Percentiles rank a stretch among this genome's conserved stretches.
Evolutionary conservation across 2,888 invertebrate genomes (phyloP).

Genomic region (Druceiella hillmani): DNA sequence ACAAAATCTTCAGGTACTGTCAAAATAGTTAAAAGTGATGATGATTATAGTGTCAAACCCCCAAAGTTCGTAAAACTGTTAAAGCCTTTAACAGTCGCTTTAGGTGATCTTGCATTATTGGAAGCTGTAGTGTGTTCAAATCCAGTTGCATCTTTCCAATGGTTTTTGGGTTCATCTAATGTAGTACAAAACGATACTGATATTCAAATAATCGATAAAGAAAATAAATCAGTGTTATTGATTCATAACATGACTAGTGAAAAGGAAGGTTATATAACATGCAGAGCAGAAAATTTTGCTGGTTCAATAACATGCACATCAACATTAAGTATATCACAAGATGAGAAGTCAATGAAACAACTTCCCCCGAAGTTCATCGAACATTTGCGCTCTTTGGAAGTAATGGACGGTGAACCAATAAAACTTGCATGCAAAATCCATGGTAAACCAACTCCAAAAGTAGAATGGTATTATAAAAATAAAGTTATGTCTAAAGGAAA

Average conservation of each 20-base stretch:
- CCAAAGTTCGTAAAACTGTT: conserved; percentile 70
- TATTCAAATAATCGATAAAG: conserved; percentile 63
- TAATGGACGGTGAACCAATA: conserved; percentile 89
- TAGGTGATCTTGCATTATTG: conserved; percentile 73
- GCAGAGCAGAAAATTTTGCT: conserved; percentile 83
- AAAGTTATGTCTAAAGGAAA: conserved; percentile 68
- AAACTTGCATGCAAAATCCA: conserved; percentile 65
- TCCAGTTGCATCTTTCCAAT: conserved; percentile 80
- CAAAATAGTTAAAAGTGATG: conserved; percentile 60
- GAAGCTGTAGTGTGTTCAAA: conserved; percentile 72
- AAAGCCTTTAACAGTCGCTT: conserved; percentile 60
- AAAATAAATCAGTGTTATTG: conserved; percentile 74
- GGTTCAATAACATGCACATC: conserved; percentile 87
- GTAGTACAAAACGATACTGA: conserved; percentile 59
- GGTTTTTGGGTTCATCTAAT: conserved; percentile 64
- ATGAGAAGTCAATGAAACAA: conserved; percentile 31
- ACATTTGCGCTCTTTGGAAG: conserved; percentile 64
- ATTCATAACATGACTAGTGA: conserved; percentile 67
- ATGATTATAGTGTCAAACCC: conserved; percentile 57
- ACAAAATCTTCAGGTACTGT: conserved; percentile 78
- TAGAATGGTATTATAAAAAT: conserved; percentile 75
- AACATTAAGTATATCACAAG: conserved; percentile 56
- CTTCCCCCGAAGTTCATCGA: conserved; percentile 70
- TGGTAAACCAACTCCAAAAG: conserved; percentile 74
- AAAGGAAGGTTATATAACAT: conserved; percentile 72